phyloP scores from a whole-genome alignment of 35 echinoderm and acorn worm species.

The Anneissia japonica region DNA sequence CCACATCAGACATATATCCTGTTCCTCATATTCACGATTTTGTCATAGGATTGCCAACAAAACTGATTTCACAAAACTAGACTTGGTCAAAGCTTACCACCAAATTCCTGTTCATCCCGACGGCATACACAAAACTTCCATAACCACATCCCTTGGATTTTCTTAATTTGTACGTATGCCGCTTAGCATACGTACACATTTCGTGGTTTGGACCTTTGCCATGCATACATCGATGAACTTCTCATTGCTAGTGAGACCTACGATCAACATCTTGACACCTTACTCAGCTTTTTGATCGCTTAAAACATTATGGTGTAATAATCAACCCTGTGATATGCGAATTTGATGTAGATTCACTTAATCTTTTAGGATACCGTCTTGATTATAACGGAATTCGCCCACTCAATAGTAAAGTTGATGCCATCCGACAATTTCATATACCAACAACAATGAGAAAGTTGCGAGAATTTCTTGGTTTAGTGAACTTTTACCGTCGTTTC shows the following conservation, averaged over 20 bases:
- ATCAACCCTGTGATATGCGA: constrained; percentile 40
- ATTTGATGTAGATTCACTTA: constrained; percentile 19
- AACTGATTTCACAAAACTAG: neutral
- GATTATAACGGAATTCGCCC: constrained; percentile 29
- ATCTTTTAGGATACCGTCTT: constrained; percentile 46
- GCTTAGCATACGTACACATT: no score
- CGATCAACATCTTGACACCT: constrained; percentile 13
- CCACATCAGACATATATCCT: neutral
- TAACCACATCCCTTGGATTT: no score
- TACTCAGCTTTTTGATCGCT: constrained; percentile 37
- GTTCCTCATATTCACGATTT: constrained; percentile 18
- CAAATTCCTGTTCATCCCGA: no score
- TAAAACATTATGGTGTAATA: constrained; percentile 39
- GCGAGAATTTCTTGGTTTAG: constrained; percentile 41
- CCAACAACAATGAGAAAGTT: constrained; percentile 14
- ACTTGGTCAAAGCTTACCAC: constrained; percentile 9
- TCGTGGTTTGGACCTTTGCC: constrained; percentile 24
- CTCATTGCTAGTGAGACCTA: constrained; percentile 30
- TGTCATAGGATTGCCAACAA: neutral
- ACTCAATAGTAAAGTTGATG: constrained; percentile 27
- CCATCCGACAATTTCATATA: constrained; percentile 34
- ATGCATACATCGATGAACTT: constrained; percentile 43
- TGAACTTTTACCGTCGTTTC: constrained; percentile 56
- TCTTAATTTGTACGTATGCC: no score
- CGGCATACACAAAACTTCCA: no score